Percentiles rank a stretch among this genome's conserved stretches.
These are phyloP conservation scores for Sthenelais limicola DNA, from an alignment of 2,888 invertebrate genomes.

Conservation along the genomic window DNA sequence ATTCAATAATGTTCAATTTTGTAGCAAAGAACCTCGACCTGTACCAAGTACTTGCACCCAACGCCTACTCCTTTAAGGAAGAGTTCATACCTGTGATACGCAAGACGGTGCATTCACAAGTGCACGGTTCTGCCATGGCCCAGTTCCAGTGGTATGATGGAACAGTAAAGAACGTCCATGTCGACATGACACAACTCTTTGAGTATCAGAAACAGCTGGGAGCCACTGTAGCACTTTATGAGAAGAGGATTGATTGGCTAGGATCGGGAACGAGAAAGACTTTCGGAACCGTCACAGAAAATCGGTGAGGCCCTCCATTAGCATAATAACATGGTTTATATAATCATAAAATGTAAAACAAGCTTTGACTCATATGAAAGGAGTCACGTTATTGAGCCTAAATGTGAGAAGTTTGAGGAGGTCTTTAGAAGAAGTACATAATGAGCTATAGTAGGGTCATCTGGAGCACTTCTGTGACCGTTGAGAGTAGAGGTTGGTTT, in stretches of 20 bases:
- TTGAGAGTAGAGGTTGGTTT: too few species aligned
- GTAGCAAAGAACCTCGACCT: conserved; percentile 70
- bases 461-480: too few species aligned
- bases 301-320: conserved; percentile 68
- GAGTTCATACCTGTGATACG: conserved; percentile 71
- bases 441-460: too few species aligned
- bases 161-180: conserved; percentile 71
- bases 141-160: conserved; percentile 73
- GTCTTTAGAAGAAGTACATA: too few species aligned
- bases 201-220: conserved; percentile 72
- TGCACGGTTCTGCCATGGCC: conserved; percentile 72
- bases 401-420: too few species aligned
- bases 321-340: too few species aligned
- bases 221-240: conserved; percentile 67
- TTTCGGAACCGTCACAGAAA: conserved; percentile 70
- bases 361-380: too few species aligned
- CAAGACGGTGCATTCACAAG: conserved; percentile 72
- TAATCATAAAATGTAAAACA: too few species aligned
- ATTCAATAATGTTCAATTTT: too few species aligned
- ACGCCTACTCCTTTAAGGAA: conserved; percentile 71
- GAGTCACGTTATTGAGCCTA: too few species aligned
- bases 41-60: conserved; percentile 72
- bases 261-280: conserved; percentile 68
- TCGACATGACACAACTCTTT: conserved; percentile 71
- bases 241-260: conserved; percentile 71